Evolutionary conservation across 2,113 vertebrate species (phyloP), one percentile per base, ranked within the genome.

Genomic region (Boleophthalmus pectinirostris): DNA sequence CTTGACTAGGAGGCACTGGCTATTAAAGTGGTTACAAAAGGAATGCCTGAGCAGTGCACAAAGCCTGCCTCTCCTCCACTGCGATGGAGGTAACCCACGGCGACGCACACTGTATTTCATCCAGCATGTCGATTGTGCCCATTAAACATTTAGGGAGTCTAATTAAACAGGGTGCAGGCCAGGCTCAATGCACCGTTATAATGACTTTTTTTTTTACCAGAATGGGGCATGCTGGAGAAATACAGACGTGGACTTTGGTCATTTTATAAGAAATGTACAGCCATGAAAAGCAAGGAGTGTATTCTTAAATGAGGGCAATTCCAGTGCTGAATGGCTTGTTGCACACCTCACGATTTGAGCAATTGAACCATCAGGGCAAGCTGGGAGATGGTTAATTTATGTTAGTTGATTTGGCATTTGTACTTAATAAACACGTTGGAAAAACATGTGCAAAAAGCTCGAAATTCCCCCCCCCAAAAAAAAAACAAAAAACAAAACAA

Each of bases 1-100:
- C 88, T 90, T 88, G 90, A 91, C 85, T 83, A 91, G 73, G 57
- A 90, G 82, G 81, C 75, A 83, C 38, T 85, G 88, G 70, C 87
- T 85, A 89, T 87, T 90, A 90, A 90, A 88, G 73, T 75, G 82
- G 88, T 85, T 90, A 91, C 83, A 87, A 87, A 89, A 85, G 86
- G 83, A 92, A 89, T 88, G 82, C 75, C 77, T 87, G 87, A 84
- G 89, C 80, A 69, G 74, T 82, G 60, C 66, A 80, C 70, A 82
- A 85, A 81, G 65, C 57, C 6, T 20, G 70, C 68, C 38, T 68
- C 61, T 21, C 10, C 46, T 66, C 53, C 69, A 16, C 65, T 18
- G 82, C 84, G 68, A 80, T 81, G 87, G 87, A 83, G 82, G 83
- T 87, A 79, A 56, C 79, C 85, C 81, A 74, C 82, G 84, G 87